Evolutionary conservation across 2,113 vertebrate genomes (phyloP), one percentile per base, ranked within the genome.

Genomic region (Morone chrysops): DNA sequence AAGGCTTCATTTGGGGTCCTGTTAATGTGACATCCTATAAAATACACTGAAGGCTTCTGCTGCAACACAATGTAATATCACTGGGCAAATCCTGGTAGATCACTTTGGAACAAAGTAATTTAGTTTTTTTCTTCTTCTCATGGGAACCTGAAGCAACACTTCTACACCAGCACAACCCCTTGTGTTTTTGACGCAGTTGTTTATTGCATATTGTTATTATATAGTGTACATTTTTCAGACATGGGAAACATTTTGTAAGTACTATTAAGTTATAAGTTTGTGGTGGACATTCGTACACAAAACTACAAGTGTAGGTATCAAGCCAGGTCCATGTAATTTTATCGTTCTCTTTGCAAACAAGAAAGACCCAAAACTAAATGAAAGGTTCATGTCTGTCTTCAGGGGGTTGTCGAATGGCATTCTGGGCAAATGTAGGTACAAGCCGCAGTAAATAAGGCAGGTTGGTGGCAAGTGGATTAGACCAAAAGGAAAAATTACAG

Each of bases 361-460:
- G 43, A 75, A 62, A 56, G 68, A 63, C 11, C 68, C 4, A 10
- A 20, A 56, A 66, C 66, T 75, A 22, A 54, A 68, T 40, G 4
- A 67, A 68, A 66, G 36, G 73, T 41, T 71, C 61, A 10, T 51
- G 59, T 75, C 61, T 43, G 41, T 80, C 78, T 73, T 73, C 59
- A 0, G 54, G 65, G 50, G 12, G 14, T 18, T 61, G 87, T 81
- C 41, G 10, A n/a, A 2, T 47, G 75, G 66, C 62, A 53, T 81
- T 85, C 8, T 81, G 69, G 57, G 22, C 0, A 41, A 81, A 76
- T 56, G 74, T 16, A 36, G 67, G 59, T 53, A 50, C 78, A 67
- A 6, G 84, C 70, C 25, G 40, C 50, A 47, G 67, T 6, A 57
- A 60, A 81, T 65, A 13, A 54, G 47, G 31, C 40, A 60, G 48